These are phyloP conservation scores for Argya squamiceps DNA, from an alignment of 2,797 vertebrate species.

Conservation along the genomic window DNA sequence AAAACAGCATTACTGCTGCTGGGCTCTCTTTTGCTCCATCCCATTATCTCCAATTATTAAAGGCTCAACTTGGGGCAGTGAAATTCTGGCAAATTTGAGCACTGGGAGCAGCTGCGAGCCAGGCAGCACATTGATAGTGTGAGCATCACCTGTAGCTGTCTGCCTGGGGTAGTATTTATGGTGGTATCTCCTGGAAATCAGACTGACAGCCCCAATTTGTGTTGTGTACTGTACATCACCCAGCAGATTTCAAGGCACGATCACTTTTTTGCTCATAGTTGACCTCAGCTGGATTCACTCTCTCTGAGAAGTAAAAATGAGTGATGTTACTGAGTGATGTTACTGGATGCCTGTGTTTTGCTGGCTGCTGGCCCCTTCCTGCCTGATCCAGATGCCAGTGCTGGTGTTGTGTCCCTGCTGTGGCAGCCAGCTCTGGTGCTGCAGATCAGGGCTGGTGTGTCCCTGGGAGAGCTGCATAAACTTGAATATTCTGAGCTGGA, in stretches of 20 bases:
- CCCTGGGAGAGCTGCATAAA: rapidly evolving
- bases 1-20: not conserved
- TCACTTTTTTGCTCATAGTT: not conserved
- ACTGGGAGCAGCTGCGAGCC: not conserved
- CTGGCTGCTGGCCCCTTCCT: not conserved
- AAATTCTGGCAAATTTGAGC: not conserved
- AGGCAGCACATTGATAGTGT: not conserved
- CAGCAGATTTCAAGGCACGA: not conserved
- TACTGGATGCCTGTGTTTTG: not conserved
- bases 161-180: not conserved
- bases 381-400: not conserved
- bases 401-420: rapidly evolving
- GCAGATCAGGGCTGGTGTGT: not conserved
- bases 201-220: not conserved
- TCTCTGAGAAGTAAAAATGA: not conserved
- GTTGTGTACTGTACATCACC: not conserved
- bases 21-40: not conserved
- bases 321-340: not conserved
- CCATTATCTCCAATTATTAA: not conserved
- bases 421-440: not conserved
- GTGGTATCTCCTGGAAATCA: not conserved
- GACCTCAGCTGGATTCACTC: not conserved
- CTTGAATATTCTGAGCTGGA: not conserved
- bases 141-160: not conserved
- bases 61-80: not conserved